Percentiles rank a stretch among this genome's conserved stretches.
phyloP scores from a whole-genome alignment of 2,113 vertebrate genomes.

The Donacobius atricapilla region DNA sequence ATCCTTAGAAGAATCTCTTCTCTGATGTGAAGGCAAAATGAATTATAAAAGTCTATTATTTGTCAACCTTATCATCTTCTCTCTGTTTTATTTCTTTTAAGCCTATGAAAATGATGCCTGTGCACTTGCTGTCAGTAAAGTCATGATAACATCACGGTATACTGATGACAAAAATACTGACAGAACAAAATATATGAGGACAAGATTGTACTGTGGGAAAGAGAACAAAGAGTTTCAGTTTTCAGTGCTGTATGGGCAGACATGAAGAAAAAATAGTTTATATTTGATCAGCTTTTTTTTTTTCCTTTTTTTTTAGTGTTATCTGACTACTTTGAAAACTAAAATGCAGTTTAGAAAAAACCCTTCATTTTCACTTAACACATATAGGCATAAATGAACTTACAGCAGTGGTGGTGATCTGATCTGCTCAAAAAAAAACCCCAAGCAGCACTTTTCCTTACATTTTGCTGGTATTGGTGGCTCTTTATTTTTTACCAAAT shows the following conservation, averaged over 20 bases:
- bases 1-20: background rate
- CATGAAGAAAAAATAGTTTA: background rate
- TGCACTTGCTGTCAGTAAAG: background rate
- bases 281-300: background rate
- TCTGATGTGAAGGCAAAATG: background rate
- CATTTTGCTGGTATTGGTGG: background rate
- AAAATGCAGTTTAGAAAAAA: background rate
- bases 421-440: background rate
- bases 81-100: background rate
- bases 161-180: background rate
- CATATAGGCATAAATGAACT: background rate
- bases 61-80: background rate
- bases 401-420: background rate
- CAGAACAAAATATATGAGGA: background rate
- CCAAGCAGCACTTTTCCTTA: background rate
- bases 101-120: background rate
- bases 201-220: background rate
- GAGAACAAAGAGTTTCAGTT: background rate
- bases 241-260: background rate
- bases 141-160: background rate
- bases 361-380: rapidly evolving
- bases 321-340: background rate
- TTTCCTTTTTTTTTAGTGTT: background rate
- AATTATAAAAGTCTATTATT: background rate
- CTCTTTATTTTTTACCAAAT: background rate